These are phyloP conservation scores for Hydraecia micacea DNA, from an alignment of 2,888 invertebrate species.

Conservation along the genomic window DNA sequence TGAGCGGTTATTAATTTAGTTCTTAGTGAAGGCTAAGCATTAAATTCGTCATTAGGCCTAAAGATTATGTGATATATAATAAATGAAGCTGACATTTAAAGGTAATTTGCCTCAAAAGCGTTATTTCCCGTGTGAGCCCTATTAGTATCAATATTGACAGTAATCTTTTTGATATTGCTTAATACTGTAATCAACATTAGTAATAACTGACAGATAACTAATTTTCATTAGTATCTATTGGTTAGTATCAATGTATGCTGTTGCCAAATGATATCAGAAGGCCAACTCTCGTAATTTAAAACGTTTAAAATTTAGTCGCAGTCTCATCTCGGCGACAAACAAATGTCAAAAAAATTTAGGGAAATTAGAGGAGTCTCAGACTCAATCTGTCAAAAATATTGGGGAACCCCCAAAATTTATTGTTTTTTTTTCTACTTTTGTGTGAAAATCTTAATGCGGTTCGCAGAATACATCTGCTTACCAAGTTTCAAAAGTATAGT, in stretches of 20 bases:
- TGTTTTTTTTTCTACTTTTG: too few species aligned
- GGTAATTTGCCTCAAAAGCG: conserved; percentile 29
- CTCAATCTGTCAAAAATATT: too few species aligned
- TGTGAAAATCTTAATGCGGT: too few species aligned
- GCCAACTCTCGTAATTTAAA: too few species aligned
- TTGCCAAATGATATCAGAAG: background rate
- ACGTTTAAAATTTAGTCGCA: too few species aligned
- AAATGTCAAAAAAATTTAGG: too few species aligned
- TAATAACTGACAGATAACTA: background rate
- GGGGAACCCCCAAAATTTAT: too few species aligned
- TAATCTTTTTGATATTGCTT: conserved; percentile 26
- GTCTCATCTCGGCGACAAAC: too few species aligned
- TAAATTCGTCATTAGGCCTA: conserved; percentile 55
- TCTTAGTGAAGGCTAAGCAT: conserved; percentile 41
- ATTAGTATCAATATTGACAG: conserved; percentile 33
- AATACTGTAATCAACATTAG: conserved; percentile 26
- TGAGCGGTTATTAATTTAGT: conserved; percentile 60
- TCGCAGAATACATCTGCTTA: too few species aligned
- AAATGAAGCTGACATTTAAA: conserved; percentile 49
- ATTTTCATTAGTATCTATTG: background rate
- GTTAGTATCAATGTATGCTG: background rate
- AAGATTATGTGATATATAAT: conserved; percentile 53
- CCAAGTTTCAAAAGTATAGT: too few species aligned
- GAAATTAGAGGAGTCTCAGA: too few species aligned
- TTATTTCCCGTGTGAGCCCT: conserved; percentile 44